These are phyloP conservation scores for Xylophagus ater DNA, from an alignment of 2,888 invertebrate genomes.

Conservation along the genomic window DNA sequence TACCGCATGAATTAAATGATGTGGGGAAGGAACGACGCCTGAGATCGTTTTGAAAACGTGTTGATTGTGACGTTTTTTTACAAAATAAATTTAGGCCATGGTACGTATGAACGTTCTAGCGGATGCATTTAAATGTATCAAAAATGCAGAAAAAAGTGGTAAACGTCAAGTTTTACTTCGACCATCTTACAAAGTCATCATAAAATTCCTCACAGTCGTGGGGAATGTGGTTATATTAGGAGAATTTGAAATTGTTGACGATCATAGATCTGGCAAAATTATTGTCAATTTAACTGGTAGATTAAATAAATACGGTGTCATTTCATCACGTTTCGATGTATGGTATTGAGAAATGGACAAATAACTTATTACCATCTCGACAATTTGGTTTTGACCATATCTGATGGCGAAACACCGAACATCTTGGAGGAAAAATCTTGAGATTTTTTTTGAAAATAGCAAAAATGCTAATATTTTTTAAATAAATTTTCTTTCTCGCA, in stretches of 20 bases:
- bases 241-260: slow-evolving; percentile 99
- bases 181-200: slow-evolving; percentile 97
- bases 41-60: too few species aligned
- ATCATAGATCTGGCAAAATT: slow-evolving; percentile 98
- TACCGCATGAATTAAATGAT: too few species aligned
- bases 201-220: slow-evolving; percentile 99
- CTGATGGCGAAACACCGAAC: slow-evolving; percentile 99
- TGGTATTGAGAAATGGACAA: slow-evolving; percentile 98
- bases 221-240: slow-evolving; percentile 99
- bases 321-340: slow-evolving; percentile 96
- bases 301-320: slow-evolving; percentile 98
- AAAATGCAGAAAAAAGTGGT: slow-evolving; percentile 98
- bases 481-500: too few species aligned
- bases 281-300: slow-evolving; percentile 98
- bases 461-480: too few species aligned
- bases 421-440: slow-evolving; percentile 98
- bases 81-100: slow-evolving; percentile 60
- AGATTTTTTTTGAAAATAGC: slow-evolving; percentile 99
- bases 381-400: slow-evolving; percentile 98
- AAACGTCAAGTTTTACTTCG: slow-evolving; percentile 97
- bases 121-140: slow-evolving; percentile 96
- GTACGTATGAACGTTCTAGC: slow-evolving; percentile 99
- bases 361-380: slow-evolving; percentile 91
- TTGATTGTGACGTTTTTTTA: slow-evolving; percentile 36
- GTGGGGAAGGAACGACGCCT: too few species aligned